Percentiles rank a stretch among this genome's conserved stretches.
These are phyloP conservation scores for Drosophila gaucha DNA, from an alignment of 2,888 invertebrate genomes.

Conservation along the genomic window DNA sequence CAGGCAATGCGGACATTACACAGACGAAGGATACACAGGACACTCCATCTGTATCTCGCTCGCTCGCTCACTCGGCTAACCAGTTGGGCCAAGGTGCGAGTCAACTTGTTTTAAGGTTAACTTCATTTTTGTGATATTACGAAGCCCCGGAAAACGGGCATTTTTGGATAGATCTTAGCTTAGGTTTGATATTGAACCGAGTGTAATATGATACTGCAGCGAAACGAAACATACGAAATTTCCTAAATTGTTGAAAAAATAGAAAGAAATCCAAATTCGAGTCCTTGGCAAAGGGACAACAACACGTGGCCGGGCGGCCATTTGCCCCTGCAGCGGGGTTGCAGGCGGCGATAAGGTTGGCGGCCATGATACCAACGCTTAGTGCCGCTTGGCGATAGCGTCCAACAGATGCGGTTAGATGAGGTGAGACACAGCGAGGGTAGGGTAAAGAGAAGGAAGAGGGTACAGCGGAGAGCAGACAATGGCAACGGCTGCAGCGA, in stretches of 20 bases:
- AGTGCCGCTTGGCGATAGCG: constrained; percentile 63
- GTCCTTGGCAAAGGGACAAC: constrained; percentile 36
- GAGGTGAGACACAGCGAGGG: not conserved
- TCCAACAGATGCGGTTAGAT: constrained; percentile 43
- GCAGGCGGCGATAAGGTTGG: constrained; percentile 59
- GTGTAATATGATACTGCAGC: constrained; percentile 70
- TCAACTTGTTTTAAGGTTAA: constrained; percentile 73
- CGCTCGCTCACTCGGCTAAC: too few relatives aligned
- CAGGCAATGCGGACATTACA: constrained; percentile 61
- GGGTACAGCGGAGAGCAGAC: constrained; percentile 48
- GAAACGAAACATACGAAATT: not conserved
- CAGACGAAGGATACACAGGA: constrained; percentile 41
- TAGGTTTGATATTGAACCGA: constrained; percentile 1
- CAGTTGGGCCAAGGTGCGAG: constrained; percentile 54
- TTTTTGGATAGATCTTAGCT: not conserved
- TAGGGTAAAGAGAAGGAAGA: not conserved
- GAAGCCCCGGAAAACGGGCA: constrained; percentile 13
- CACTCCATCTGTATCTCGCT: constrained; percentile 8
- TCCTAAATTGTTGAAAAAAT: constrained; percentile 6
- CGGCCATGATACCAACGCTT: constrained; percentile 70
- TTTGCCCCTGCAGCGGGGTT: constrained; percentile 49
- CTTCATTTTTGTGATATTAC: constrained; percentile 68
- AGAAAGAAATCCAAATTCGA: constrained; percentile 39
- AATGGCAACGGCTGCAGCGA: constrained; percentile 46
- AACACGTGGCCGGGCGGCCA: constrained; percentile 52